Base-by-base conservation (phyloP, 2,888 invertebrate genomes). In the Acheta domesticus region DNA sequence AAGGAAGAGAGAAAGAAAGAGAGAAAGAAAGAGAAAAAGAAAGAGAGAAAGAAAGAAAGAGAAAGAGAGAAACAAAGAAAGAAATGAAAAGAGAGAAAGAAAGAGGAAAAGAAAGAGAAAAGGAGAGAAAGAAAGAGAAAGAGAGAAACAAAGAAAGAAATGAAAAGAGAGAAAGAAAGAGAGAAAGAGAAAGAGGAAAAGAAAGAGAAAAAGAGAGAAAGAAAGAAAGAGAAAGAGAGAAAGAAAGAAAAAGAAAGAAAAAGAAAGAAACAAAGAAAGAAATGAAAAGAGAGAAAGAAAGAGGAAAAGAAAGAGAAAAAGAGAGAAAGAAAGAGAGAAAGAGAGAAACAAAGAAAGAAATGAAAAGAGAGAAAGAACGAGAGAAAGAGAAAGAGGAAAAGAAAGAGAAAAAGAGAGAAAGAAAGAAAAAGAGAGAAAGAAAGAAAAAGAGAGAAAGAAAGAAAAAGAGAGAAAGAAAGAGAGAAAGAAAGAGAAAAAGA, bases 261-360 rank as follows among this genome's bases (percentile, higher is more conserved):
- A 23, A 2, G 1, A 2, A 0, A 2, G 1, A 2, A 2, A 2
- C 0, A 2, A 23, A 23, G 1, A 23, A 23, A 2, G 4, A 2
- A 0, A 2, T 0, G 2, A 4, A 2, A 2, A 2, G 1, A 2
- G 0, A 2, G 1, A 2, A 23, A 2, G 4, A 2, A 2, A 2
- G 1, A 23, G 1, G 2, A 2, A 2, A 0, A 2, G 4, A 2
- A 4, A 2, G 4, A 2, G 4, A 2, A 2, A 23, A 2, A 2
- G 2, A 2, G 2, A 2, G 1, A 2, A 23, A 23, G 1, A 2
- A 23, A 2, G 4, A 2, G 1, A 2, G 1, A 23, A 2, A 2
- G 1, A 2, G 2, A 2, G 4, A 2, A 2, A 23, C 2, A 2
- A 23, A 2, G 1, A 23, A 2, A 23, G 23, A 23, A 4, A 23